phyloP scores from a whole-genome alignment of 2,797 vertebrate genomes.

The Mycteria americana region DNA sequence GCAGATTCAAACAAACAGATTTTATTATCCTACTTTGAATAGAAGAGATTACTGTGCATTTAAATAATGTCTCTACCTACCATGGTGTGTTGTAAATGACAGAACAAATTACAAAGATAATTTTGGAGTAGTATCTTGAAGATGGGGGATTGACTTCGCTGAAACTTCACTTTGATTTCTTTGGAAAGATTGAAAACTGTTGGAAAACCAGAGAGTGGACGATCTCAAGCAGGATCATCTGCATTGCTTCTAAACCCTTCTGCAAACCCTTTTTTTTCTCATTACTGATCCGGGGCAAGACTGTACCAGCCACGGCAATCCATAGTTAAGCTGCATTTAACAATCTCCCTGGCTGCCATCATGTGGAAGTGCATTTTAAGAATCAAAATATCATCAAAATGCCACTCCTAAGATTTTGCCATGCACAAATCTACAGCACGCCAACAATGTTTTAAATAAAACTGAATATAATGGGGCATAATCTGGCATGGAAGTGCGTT shows the following conservation, averaged over 20 bases:
- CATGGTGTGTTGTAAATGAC: neutral
- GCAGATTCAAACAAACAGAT: neutral
- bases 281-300: neutral
- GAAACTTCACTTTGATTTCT: neutral
- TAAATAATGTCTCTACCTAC: neutral
- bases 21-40: neutral
- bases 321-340: neutral
- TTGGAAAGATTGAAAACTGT: neutral
- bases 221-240: neutral
- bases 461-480: neutral
- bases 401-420: neutral
- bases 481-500: neutral
- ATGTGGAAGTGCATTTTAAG: neutral
- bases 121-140: neutral
- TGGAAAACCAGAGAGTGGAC: neutral
- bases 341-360: neutral
- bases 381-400: neutral
- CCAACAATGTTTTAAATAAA: neutral
- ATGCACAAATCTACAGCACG: fast-evolving
- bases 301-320: neutral
- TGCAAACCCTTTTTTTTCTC: neutral
- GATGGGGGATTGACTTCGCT: fast-evolving
- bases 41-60: neutral
- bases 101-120: neutral
- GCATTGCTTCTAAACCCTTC: neutral